These are phyloP conservation scores for Myxocyprinus asiaticus DNA, from an alignment of 2,113 vertebrate genomes.

Conservation along the genomic window DNA sequence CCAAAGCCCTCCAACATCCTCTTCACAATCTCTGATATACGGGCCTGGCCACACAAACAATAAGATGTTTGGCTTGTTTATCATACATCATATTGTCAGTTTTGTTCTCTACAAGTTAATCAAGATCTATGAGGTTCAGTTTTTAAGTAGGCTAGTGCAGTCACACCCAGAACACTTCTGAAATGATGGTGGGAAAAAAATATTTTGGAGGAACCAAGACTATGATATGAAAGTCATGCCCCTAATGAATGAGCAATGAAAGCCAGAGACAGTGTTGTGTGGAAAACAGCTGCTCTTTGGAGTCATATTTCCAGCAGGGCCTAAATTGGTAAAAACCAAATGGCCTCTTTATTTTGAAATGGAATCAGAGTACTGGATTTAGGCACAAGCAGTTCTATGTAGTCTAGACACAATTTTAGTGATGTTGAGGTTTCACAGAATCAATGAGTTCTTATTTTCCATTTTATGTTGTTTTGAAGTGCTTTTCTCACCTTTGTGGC, in stretches of 20 bases:
- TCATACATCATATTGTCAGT: background rate
- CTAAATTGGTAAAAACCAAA: slow-evolving; percentile 24
- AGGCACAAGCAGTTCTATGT: too few relatives aligned
- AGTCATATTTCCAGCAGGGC: slow-evolving; percentile 17
- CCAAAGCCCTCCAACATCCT: slow-evolving; percentile 93
- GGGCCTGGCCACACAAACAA: slow-evolving; percentile 63
- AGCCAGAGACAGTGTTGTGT: slow-evolving; percentile 12
- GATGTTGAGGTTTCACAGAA: background rate
- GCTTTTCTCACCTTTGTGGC: slow-evolving; percentile 84
- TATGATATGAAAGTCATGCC: slow-evolving; percentile 30
- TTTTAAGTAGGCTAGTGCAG: slow-evolving; percentile 8
- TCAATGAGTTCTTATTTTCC: too few relatives aligned
- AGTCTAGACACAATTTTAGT: too few relatives aligned
- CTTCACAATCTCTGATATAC: slow-evolving; percentile 83
- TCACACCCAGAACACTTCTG: slow-evolving; percentile 3
- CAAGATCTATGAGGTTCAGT: background rate
- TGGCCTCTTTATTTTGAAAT: slow-evolving; percentile 23
- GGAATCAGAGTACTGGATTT: background rate
- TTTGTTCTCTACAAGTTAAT: background rate
- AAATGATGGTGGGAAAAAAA: slow-evolving; percentile 4
- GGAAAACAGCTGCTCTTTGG: slow-evolving; percentile 27
- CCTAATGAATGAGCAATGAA: slow-evolving; percentile 23
- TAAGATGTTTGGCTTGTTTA: background rate
- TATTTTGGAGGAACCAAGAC: background rate
- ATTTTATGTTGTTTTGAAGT: background rate